These are phyloP conservation scores for Tapirus terrestris DNA, from an alignment of 2,113 vertebrate species.

Conservation along the genomic window DNA sequence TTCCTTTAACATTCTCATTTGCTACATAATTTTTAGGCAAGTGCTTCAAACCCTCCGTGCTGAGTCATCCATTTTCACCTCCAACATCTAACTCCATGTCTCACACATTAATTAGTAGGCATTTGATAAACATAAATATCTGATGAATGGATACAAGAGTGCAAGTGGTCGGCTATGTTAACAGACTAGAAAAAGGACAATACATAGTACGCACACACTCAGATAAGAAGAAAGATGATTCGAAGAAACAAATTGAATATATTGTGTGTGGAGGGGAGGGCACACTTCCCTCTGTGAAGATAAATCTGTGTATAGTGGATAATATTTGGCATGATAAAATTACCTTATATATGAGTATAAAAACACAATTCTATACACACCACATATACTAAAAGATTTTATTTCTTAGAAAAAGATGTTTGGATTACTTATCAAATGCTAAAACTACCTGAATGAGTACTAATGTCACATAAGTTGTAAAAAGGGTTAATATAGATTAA, in stretches of 20 bases:
- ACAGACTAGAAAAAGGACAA: neutral
- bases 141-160: neutral
- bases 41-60: neutral
- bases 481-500: neutral
- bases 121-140: neutral
- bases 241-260: neutral
- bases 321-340: neutral
- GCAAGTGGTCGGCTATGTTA: neutral
- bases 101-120: neutral
- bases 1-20: neutral
- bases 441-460: neutral
- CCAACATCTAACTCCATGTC: neutral
- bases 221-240: neutral
- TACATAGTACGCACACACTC: neutral
- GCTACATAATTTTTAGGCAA: neutral
- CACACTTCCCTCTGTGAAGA: neutral
- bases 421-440: neutral
- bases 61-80: neutral
- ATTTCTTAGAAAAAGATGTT: neutral
- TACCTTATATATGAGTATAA: neutral
- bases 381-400: neutral
- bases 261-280: fast-evolving
- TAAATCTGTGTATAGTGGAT: neutral
- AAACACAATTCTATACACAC: neutral
- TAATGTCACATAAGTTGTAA: neutral